These are phyloP conservation scores for Homarus americanus DNA, from an alignment of 1,140 invertebrate species.

Conservation along the genomic window DNA sequence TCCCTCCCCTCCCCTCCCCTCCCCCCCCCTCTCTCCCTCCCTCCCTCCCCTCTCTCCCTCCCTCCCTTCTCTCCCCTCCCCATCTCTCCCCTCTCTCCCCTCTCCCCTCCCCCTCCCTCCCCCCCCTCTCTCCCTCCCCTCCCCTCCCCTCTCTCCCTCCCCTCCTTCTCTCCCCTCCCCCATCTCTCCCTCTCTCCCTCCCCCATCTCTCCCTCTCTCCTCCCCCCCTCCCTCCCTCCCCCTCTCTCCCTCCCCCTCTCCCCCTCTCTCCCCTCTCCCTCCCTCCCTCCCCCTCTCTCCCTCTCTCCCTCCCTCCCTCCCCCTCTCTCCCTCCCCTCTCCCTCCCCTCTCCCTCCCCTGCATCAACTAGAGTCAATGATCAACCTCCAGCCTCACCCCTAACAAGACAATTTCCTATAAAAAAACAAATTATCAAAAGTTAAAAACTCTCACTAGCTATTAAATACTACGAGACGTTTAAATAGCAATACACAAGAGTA, in stretches of 20 bases:
- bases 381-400: not conserved
- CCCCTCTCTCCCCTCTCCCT: not conserved
- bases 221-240: conserved; percentile 7
- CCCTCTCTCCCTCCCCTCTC: conserved; percentile 8
- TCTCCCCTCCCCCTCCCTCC: conserved; percentile 8
- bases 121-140: conserved; percentile 8
- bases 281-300: no score
- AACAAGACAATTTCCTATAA: not conserved
- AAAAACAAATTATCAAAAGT: not conserved
- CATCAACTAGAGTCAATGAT: not conserved
- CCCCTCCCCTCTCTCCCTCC: conserved; percentile 8
- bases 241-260: not conserved
- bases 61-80: no score
- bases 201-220: no score
- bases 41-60: conserved; percentile 1
- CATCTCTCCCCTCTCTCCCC: conserved; percentile 8
- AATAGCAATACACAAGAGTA: not conserved
- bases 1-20: conserved; percentile 7
- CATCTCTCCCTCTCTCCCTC: no score
- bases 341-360: conserved; percentile 7
- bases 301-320: conserved; percentile 8
- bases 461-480: not conserved
- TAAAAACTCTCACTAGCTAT: not conserved
- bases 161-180: no score
- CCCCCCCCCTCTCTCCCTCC: no score